These are phyloP conservation scores for Hypomecis atomaria DNA, from an alignment of 2,888 invertebrate genomes.

Conservation along the genomic window DNA sequence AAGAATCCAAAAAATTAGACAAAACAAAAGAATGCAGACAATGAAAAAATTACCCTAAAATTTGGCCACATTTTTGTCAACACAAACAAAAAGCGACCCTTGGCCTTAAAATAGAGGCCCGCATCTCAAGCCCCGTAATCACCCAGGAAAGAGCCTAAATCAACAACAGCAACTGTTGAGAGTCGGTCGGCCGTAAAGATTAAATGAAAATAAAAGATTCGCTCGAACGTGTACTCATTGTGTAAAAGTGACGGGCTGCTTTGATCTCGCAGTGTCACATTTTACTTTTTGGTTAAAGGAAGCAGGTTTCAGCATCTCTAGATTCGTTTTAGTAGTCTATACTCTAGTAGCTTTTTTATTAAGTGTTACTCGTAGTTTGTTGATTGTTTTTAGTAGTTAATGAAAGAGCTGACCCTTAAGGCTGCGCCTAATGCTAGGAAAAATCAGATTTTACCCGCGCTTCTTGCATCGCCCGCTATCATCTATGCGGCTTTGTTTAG, in stretches of 20 bases:
- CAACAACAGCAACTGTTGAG: slow-evolving; percentile 37
- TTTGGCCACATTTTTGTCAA: slow-evolving; percentile 5
- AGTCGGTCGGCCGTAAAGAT: slow-evolving; percentile 42
- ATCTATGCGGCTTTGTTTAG: too few relatives aligned
- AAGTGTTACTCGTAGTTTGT: too few relatives aligned
- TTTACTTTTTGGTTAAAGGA: too few relatives aligned
- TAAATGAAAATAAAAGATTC: slow-evolving; percentile 46
- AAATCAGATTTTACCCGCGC: too few relatives aligned
- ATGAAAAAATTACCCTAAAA: slow-evolving; percentile 11
- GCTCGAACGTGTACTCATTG: slow-evolving; percentile 33
- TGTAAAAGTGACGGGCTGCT: slow-evolving; percentile 24
- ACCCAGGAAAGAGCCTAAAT: slow-evolving; percentile 38
- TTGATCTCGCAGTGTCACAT: slow-evolving; percentile 18
- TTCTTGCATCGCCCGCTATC: too few relatives aligned
- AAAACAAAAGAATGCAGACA: slow-evolving; percentile 8
- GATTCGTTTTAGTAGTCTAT: too few relatives aligned
- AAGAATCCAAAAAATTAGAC: background rate
- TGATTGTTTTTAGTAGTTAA: too few relatives aligned
- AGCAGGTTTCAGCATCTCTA: too few relatives aligned
- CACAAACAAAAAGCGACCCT: slow-evolving; percentile 25
- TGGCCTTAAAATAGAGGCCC: slow-evolving; percentile 32
- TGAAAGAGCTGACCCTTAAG: too few relatives aligned
- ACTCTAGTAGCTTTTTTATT: too few relatives aligned
- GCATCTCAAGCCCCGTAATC: slow-evolving; percentile 32
- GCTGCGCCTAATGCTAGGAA: too few relatives aligned